A percentile compares a stretch with the other conserved stretches of the same genome.
These are phyloP conservation scores for Branchellion lobata DNA, from an alignment of 2,888 invertebrate species.

Conservation along the genomic window DNA sequence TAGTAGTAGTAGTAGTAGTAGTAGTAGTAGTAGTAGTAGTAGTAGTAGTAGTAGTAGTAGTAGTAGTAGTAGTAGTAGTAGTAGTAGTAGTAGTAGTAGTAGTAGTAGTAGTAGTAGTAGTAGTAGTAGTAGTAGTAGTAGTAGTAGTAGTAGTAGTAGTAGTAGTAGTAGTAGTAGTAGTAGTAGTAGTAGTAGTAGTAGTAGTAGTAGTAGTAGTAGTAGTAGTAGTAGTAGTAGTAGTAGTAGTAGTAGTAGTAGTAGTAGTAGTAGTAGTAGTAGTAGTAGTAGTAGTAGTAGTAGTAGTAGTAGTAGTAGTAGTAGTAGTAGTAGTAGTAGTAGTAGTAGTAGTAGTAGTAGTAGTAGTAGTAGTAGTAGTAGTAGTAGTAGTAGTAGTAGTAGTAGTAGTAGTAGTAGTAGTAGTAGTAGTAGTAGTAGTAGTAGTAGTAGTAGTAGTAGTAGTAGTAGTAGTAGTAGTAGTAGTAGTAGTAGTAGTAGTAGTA, in stretches of 20 bases:
- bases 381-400: too few species aligned
- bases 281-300: too few species aligned
- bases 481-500: conserved; percentile 10
- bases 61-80: neutral
- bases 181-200: conserved; percentile 8
- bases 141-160: neutral
- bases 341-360: too few species aligned
- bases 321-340: too few species aligned
- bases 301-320: too few species aligned
- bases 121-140: neutral
- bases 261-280: too few species aligned
- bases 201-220: conserved; percentile 11
- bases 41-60: neutral
- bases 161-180: conserved; percentile 3
- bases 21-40: neutral
- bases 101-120: neutral
- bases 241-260: neutral
- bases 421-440: too few species aligned
- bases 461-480: too few species aligned
- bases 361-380: too few species aligned
- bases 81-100: neutral
- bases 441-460: too few species aligned
- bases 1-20: too few species aligned
- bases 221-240: conserved; percentile 2
- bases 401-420: too few species aligned